These are phyloP conservation scores for Rhimphoctona megacephalus DNA, from an alignment of 2,888 invertebrate species.

Conservation along the genomic window DNA sequence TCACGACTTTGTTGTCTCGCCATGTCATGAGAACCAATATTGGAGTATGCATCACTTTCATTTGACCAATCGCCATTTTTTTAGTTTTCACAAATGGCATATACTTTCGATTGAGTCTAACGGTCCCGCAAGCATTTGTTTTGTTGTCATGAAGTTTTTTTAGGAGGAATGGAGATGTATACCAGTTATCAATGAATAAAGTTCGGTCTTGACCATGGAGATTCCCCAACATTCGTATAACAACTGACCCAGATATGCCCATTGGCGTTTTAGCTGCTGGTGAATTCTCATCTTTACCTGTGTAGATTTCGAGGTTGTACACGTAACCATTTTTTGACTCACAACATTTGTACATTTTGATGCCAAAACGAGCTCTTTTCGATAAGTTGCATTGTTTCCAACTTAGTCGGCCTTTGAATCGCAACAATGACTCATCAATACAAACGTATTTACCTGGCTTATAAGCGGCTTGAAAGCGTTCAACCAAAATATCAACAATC, in stretches of 20 bases:
- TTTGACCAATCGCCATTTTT: too few relatives aligned
- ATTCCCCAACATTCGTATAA: neutral
- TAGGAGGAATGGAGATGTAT: conserved; percentile 9
- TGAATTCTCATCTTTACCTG: conserved; percentile 5
- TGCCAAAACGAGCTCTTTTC: conserved; percentile 40
- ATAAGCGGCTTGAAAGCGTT: conserved; percentile 28
- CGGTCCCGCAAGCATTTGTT: too few relatives aligned
- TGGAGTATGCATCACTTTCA: too few relatives aligned
- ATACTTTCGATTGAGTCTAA: too few relatives aligned
- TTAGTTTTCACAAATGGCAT: too few relatives aligned
- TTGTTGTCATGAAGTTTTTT: too few relatives aligned
- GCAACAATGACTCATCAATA: conserved; percentile 28
- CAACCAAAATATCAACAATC: conserved; percentile 20
- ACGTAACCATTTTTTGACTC: conserved; percentile 18
- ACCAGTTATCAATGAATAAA: conserved; percentile 37
- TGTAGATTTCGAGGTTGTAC: conserved; percentile 20
- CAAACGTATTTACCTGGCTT: conserved; percentile 20
- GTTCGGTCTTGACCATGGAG: neutral
- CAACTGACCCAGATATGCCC: conserved; percentile 22
- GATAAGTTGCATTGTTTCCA: too few relatives aligned
- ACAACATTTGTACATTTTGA: conserved; percentile 2
- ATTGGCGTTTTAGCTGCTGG: neutral
- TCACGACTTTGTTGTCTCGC: conserved; percentile 13
- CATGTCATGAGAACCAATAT: conserved; percentile 11
- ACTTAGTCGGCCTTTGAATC: conserved; percentile 38